Evolutionary conservation across 2,888 invertebrate genomes (phyloP), one percentile per base, ranked within the genome.

Genomic region (Athalia rosae): DNA sequence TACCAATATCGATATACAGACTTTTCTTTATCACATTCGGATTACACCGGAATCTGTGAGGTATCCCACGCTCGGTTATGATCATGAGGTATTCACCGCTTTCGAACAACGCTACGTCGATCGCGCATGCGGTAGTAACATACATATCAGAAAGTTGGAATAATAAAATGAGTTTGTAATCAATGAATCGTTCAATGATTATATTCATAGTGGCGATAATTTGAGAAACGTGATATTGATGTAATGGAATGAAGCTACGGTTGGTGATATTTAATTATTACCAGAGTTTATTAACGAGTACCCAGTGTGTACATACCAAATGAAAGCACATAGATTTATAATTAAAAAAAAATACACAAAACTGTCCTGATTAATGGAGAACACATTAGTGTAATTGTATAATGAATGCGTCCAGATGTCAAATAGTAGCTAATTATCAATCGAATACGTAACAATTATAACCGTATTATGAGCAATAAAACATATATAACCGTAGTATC

Each of bases 171-270:
- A 9, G 45, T 71, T 71, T 71, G 71, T 58, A 58, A 71, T 71
- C 71, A 71, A 71, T 71, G 71, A 71, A 71, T 71, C n/a, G 41
- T 71, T 50, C 58, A 71, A 43, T 58, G 41, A 58, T 28, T 28
- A 28, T 28, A 28, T 28, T 28, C 28, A 28, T 28, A 28, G 28
- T 28, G 28, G 71, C 13, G 58, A 58, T 71, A 43, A 58, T 71
- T 11, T 56, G 4, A 7, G 58, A 56, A 43, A 58, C 9, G n/a
- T 56, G 28, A 71, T 71, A 58, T 43, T 58, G 11, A n/a, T n/a
- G 13, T 58, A 58, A 71, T 71, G 71, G 71, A 43, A 71, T 71
- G 43, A 43, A 43, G 71, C 71, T 71, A 71, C 56, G 56, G 58
- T 71, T 71, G 71, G 71, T 58, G 45, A 71, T 45, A 43, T 71